Percentiles rank a stretch among this genome's conserved stretches.
Evolutionary conservation across 1,140 invertebrate species (phyloP).

Genomic region (Drosophila serrata): DNA sequence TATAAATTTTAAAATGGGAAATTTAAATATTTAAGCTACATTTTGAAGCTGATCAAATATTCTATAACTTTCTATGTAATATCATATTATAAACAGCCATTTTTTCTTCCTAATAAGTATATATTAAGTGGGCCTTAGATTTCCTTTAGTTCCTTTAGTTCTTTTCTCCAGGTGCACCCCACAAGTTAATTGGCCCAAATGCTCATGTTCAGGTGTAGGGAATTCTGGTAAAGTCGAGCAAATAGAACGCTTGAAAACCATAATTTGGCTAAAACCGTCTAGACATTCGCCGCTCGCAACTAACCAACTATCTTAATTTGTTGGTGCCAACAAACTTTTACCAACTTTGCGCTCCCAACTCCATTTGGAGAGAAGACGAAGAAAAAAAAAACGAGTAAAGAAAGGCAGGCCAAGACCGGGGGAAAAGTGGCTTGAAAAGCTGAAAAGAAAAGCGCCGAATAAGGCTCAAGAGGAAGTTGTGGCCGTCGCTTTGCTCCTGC

Average conservation of each 20-base stretch:
- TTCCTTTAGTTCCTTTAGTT: too few relatives aligned
- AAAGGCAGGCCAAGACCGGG: not conserved
- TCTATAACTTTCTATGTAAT: too few relatives aligned
- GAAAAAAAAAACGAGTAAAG: not conserved
- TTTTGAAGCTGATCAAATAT: not conserved
- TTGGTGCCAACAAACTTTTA: conserved; percentile 77
- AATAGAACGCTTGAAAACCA: conserved; percentile 72
- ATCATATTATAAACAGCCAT: not conserved
- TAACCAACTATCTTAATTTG: conserved; percentile 81
- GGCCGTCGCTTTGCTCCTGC: conserved; percentile 47
- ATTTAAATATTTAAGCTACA: not conserved
- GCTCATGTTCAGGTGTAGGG: conserved; percentile 41
- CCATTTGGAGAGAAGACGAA: not conserved
- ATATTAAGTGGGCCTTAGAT: not conserved
- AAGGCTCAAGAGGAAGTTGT: conserved; percentile 62
- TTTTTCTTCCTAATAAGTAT: not conserved
- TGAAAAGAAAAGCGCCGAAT: conserved; percentile 20
- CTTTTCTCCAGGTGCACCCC: conserved; percentile 1
- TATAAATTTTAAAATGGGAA: not conserved
- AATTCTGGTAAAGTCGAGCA: conserved; percentile 4
- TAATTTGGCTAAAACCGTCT: conserved; percentile 83
- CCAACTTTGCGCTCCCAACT: conserved; percentile 15
- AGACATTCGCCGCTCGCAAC: conserved; percentile 66
- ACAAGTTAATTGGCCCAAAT: conserved; percentile 31
- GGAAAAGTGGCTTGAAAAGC: conserved; percentile 25